Base-by-base conservation (phyloP, 2,797 vertebrate genomes). In the Anableps anableps region DNA sequence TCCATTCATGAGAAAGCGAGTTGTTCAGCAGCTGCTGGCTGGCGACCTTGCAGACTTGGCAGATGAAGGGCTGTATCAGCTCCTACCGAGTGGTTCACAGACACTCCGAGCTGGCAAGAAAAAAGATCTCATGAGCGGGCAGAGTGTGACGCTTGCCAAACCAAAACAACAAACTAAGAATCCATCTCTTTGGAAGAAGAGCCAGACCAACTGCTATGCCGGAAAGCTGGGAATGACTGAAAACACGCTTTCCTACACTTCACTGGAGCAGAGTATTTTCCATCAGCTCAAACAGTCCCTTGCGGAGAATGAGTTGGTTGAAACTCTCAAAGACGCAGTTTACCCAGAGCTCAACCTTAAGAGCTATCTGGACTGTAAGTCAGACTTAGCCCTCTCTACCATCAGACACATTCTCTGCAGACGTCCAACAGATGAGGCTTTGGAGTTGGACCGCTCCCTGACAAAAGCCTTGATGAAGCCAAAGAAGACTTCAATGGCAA, bases 1-100 rank as follows among this genome's bases (percentile, higher is more conserved):
- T 81, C 89, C 93, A 8, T 55, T 92, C 53, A 80, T 50, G 60
- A 94, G 95, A 86, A 96, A 88, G 84, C 86, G 74, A 81, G 77
- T 96, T 75, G 62, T 97, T 79, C 93, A 95, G 82, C 93, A 96
- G 84, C 91, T 97, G 77, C 86, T 96, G 85, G 89, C 87, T 16
- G 95, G 95, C 0, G 96, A 96, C 88, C 88, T 96, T 75, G 95
- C 94, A 16, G 96, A 97, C 79, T 90, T 96, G 79, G 94, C 94
- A 3, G 95, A 97, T 31, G 94, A 94, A 71, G 89, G 86, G 73
- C 88, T 96, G 51, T 74, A 94, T 78, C 85, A 93, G 78, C 94
- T 96, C 77, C 89, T 95, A 48, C 93, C 93, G 19, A 93, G 91
- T 10, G 86, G 88, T 34, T 83, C 78, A 36, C 81, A 86, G 66